Conservation (phyloP, 2,113 vertebrate genomes). For the Nycticebus coucang region DNA sequence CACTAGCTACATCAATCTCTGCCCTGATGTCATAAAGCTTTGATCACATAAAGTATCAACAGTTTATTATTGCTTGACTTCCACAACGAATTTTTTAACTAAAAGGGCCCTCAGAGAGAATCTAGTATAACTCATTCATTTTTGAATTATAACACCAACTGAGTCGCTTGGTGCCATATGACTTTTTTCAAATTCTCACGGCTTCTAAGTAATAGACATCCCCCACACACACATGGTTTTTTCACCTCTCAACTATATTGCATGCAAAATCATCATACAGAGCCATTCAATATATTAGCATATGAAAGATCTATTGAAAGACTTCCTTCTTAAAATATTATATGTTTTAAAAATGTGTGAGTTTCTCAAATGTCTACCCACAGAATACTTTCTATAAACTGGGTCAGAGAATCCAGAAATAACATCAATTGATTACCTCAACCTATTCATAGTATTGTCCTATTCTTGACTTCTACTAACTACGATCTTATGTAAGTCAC, state of each 20-base stretch:
- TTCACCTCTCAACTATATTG: neutral
- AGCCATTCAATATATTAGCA: neutral
- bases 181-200: neutral
- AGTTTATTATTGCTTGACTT: neutral
- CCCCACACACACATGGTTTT: neutral
- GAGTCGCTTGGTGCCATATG: neutral
- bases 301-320: neutral
- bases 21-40: neutral
- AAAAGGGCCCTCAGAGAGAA: neutral
- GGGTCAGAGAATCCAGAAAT: neutral
- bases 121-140: neutral
- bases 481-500: neutral
- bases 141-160: neutral
- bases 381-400: conserved; percentile 3
- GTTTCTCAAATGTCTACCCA: neutral
- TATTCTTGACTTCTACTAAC: neutral
- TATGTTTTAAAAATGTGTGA: neutral
- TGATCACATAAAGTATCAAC: neutral
- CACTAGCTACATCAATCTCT: neutral
- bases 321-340: neutral
- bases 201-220: neutral
- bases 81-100: neutral
- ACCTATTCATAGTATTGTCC: neutral
- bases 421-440: neutral
- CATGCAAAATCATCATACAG: neutral